Evolutionary conservation across 2,888 invertebrate species (phyloP).

Genomic region (Urechis unicinctus): DNA sequence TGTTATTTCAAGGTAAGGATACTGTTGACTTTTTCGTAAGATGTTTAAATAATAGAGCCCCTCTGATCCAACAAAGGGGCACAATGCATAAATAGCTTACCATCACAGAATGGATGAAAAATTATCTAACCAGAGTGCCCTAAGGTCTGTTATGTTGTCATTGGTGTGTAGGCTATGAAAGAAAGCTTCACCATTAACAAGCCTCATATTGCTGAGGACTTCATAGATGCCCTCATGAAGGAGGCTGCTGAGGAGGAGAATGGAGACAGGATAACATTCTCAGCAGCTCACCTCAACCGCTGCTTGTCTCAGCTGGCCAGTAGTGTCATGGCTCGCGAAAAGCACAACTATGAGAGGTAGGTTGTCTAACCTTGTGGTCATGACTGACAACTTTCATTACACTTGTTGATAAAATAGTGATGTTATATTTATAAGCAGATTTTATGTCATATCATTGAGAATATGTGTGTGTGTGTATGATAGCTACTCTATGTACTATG

Average conservation of each 20-base stretch:
- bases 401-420: background rate
- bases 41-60: too few relatives aligned
- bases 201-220: conserved; percentile 44
- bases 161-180: conserved; percentile 37
- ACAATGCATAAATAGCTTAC: too few relatives aligned
- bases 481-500: conserved; percentile 50
- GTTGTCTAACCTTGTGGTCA: conserved; percentile 1
- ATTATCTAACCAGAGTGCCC: background rate
- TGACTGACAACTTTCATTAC: background rate
- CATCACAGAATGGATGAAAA: too few relatives aligned
- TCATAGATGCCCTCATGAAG: conserved; percentile 29
- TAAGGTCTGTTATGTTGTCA: background rate
- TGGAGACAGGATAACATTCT: conserved; percentile 22
- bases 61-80: too few relatives aligned
- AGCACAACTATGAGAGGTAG: conserved; percentile 45
- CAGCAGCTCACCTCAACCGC: conserved; percentile 32
- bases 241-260: conserved; percentile 8
- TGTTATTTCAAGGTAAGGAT: too few relatives aligned
- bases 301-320: conserved; percentile 37
- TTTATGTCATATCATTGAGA: conserved; percentile 12
- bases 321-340: conserved; percentile 43
- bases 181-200: conserved; percentile 45
- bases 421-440: background rate
- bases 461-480: too few relatives aligned
- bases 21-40: too few relatives aligned